Evolutionary conservation across 2,888 invertebrate species (phyloP).

Genomic region (Phymatocera aterrima): DNA sequence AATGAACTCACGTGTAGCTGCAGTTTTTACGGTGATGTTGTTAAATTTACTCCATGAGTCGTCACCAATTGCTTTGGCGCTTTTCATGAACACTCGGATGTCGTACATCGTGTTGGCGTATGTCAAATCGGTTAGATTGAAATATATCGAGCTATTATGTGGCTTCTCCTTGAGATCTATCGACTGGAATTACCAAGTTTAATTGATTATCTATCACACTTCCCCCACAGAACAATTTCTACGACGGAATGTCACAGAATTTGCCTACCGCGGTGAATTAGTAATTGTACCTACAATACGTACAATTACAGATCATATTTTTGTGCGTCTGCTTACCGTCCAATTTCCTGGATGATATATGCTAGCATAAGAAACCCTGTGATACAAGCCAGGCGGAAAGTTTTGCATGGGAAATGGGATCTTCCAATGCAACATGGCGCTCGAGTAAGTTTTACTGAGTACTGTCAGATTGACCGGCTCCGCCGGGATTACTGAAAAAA

Average conservation of each 20-base stretch:
- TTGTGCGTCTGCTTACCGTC: constrained; percentile 71
- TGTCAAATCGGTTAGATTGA: constrained; percentile 77
- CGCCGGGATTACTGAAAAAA: constrained; percentile 74
- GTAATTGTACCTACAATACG: too few relatives aligned
- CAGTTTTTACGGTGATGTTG: constrained; percentile 79
- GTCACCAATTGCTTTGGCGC: constrained; percentile 76
- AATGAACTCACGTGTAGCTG: constrained; percentile 66
- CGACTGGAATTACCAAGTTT: constrained; percentile 56
- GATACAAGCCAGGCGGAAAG: constrained; percentile 76
- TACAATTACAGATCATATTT: background rate
- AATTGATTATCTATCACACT: constrained; percentile 47
- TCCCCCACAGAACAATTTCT: too few relatives aligned
- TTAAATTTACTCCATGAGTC: constrained; percentile 84
- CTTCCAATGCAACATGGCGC: constrained; percentile 75
- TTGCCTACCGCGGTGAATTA: too few relatives aligned
- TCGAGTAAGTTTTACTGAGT: constrained; percentile 74
- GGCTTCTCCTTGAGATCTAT: constrained; percentile 71
- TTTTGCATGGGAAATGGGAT: constrained; percentile 74
- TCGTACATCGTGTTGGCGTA: constrained; percentile 85
- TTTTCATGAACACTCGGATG: constrained; percentile 82
- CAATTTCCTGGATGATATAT: constrained; percentile 74
- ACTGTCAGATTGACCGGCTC: constrained; percentile 75
- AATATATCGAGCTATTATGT: constrained; percentile 69
- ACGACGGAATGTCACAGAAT: too few relatives aligned
- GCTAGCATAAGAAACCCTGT: constrained; percentile 77